Evolutionary conservation across 2,113 vertebrate genomes (phyloP).

Genomic region (Takifugu flavidus): DNA sequence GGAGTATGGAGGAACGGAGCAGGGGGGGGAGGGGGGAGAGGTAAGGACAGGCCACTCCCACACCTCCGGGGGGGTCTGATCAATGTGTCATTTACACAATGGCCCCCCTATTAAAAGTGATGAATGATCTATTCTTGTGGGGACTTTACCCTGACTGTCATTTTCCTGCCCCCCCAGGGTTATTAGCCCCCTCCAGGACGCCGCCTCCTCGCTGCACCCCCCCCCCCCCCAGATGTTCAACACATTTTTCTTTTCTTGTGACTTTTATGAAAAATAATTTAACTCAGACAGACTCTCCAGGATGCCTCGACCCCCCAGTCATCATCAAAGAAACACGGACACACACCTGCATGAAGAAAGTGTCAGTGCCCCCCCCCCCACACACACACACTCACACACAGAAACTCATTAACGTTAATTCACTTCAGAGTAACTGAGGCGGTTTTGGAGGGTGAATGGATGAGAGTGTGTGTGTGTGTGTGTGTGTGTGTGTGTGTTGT

Average conservation of each 20-base stretch:
- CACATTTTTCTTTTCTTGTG: constrained; percentile 71
- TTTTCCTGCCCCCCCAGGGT: constrained; percentile 55
- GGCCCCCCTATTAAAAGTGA: too few species aligned
- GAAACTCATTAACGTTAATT: constrained; percentile 12
- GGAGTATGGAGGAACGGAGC: constrained; percentile 77
- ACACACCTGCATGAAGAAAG: constrained; percentile 1
- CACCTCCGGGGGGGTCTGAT: too few species aligned
- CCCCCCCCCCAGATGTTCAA: constrained; percentile 64
- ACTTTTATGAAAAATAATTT: constrained; percentile 69
- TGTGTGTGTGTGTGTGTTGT: too few species aligned
- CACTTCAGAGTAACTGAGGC: too few species aligned
- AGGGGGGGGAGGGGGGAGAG: constrained; percentile 76
- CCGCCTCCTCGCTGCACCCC: constrained; percentile 34
- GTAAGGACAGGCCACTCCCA: too few species aligned
- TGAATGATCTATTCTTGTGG: too few species aligned
- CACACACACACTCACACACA: constrained; percentile 44
- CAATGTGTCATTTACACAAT: too few species aligned
- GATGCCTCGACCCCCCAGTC: constrained; percentile 25
- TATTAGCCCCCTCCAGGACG: constrained; percentile 63
- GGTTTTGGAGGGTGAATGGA: too few species aligned
- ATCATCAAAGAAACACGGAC: constrained; percentile 1
- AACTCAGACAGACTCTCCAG: constrained; percentile 64
- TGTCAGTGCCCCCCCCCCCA: constrained; percentile 22
- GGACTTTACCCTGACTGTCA: neutral
- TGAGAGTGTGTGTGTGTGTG: too few species aligned